phyloP scores from a whole-genome alignment of 2,797 vertebrate species.

The Gymnopithys bicolor region DNA sequence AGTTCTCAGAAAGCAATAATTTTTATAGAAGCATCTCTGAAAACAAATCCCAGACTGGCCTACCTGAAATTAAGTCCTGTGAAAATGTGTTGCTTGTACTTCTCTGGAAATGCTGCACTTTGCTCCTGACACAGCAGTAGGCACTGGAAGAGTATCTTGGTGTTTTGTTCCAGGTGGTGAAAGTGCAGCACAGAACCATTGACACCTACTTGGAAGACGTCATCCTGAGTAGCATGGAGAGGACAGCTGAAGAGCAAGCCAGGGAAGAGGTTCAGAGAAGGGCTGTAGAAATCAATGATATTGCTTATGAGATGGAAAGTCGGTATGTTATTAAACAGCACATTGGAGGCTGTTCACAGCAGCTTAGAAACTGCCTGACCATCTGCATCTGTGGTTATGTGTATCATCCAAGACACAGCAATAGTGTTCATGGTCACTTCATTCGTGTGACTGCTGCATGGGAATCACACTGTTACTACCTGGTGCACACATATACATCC shows the following conservation, averaged over 20 bases:
- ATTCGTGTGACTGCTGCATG: neutral
- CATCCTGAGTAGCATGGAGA: constrained; percentile 82
- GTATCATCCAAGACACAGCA: neutral
- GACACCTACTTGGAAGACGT: constrained; percentile 92
- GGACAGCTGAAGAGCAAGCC: constrained; percentile 85
- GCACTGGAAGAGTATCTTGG: neutral
- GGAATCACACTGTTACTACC: neutral
- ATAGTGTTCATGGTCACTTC: neutral
- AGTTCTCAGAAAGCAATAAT: neutral
- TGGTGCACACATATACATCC: neutral
- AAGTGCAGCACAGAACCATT: constrained; percentile 88
- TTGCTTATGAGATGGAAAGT: constrained; percentile 87
- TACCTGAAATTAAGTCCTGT: neutral
- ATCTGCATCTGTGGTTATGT: neutral
- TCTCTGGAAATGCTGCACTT: neutral
- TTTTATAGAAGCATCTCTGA: neutral
- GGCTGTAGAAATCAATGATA: constrained; percentile 87
- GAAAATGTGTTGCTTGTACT: neutral
- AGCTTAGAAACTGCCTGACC: neutral
- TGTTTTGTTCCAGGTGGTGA: constrained; percentile 83
- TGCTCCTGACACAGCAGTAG: neutral
- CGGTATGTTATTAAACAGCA: constrained; percentile 72
- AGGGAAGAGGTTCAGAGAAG: constrained; percentile 85
- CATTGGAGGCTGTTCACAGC: neutral
- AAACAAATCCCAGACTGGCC: neutral